Evolutionary conservation across 2,113 vertebrate species (phyloP).

Genomic region (Nerophis ophidion): DNA sequence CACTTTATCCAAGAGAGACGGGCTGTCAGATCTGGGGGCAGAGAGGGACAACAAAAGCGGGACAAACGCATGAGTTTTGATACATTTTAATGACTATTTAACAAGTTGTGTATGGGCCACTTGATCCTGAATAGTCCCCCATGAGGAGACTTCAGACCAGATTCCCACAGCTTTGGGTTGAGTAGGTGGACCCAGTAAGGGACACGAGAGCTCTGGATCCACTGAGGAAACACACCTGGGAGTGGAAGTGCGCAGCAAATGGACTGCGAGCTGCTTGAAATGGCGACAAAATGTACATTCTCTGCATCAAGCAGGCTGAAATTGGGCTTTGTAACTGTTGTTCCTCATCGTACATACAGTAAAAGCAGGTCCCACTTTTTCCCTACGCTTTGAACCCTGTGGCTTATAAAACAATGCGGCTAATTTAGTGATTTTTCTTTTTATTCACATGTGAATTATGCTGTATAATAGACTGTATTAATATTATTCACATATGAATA

Average conservation of each 20-base stretch:
- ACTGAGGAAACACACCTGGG: constrained; percentile 40
- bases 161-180: constrained; percentile 45
- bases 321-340: too few relatives aligned
- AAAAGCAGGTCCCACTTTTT: too few relatives aligned
- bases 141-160: constrained; percentile 29
- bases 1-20: constrained; percentile 82
- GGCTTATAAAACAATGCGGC: too few relatives aligned
- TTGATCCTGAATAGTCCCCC: constrained; percentile 30
- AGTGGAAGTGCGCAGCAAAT: constrained; percentile 32
- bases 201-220: constrained; percentile 38
- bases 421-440: too few relatives aligned
- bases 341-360: too few relatives aligned
- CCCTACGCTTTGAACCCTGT: too few relatives aligned
- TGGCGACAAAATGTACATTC: constrained; percentile 11
- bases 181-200: constrained; percentile 29
- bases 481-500: too few relatives aligned
- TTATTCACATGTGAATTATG: too few relatives aligned
- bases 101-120: constrained; percentile 44
- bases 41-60: constrained; percentile 45
- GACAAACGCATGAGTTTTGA: constrained; percentile 55
- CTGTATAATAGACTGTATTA: too few relatives aligned
- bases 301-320: not conserved
- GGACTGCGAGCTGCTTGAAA: constrained; percentile 42
- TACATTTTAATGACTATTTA: constrained; percentile 64
- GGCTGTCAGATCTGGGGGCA: constrained; percentile 76